Evolutionary conservation across 2,113 vertebrate genomes (phyloP), one percentile per base, ranked within the genome.

Genomic region (Colius striatus): DNA sequence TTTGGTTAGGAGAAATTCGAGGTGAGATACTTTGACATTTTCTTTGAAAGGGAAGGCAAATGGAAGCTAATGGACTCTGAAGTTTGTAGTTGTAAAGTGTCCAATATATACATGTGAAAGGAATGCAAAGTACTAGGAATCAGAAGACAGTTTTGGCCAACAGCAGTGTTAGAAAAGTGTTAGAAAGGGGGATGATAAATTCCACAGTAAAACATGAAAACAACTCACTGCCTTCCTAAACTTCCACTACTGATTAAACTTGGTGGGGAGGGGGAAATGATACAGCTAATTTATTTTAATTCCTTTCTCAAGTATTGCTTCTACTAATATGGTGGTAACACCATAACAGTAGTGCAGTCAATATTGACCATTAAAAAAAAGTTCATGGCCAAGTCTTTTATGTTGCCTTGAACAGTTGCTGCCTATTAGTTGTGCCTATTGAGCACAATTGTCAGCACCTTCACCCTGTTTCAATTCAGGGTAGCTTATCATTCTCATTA

Each of bases 361-460:
- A 10, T 81, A 66, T 1, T 54, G 50, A 45, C 34, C 54, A 11
- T 47, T 62, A 5, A 53, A 3, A 41, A 65, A 13, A 79, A 15
- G 20, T 60, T 84, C 19, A 47, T 71, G n/a, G 47, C 18, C 36
- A 74, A 51, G 25, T 55, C 48, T 32, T 57, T 1, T 1, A 4
- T 41, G 14, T 62, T 66, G 67, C 36, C 36, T 57, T 50, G 30
- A 72, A 17, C 23, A 38, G 75, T 22, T 76, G 55, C 55, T 86
- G 63, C 63, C n/a, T 43, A 2, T 71, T 18, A 74, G 0, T 18
- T n/a, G n/a, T n/a, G n/a, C n/a, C n/a, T n/a, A n/a, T n/a, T 20
- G 36, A 51, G 53, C 43, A 62, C 18, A 38, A 5, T 43, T 90
- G 47, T 78, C 61, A 74, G 65, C 36, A 81, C 30, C 47, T 54